These are phyloP conservation scores for Liposcelis brunnea DNA, from an alignment of 2,888 invertebrate species.

Conservation along the genomic window DNA sequence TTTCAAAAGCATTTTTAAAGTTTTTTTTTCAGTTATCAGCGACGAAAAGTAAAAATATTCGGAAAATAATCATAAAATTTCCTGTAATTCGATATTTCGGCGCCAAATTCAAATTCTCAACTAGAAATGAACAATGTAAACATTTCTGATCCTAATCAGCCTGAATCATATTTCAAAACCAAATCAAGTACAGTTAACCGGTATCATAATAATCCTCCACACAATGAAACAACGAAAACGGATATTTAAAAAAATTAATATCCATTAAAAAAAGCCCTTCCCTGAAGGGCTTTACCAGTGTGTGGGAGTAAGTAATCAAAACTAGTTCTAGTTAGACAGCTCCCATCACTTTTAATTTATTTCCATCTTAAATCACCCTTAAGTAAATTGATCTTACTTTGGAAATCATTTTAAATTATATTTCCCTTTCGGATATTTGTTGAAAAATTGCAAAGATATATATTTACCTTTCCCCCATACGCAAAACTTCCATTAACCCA, in stretches of 20 bases:
- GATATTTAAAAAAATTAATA: conserved; percentile 1
- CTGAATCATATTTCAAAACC: neutral
- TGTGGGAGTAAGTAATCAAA: neutral
- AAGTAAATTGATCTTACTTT: neutral
- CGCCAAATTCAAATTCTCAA: too few species aligned
- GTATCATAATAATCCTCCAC: neutral
- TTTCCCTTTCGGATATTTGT: neutral
- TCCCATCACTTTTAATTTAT: neutral
- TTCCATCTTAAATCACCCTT: neutral
- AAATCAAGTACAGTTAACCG: neutral
- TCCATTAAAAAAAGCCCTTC: neutral
- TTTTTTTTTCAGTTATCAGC: too few species aligned
- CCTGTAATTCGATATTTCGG: too few species aligned
- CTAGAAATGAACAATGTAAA: too few species aligned
- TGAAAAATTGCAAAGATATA: too few species aligned
- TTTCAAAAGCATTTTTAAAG: too few species aligned
- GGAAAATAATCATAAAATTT: too few species aligned
- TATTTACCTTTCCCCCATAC: too few species aligned
- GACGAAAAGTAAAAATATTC: too few species aligned
- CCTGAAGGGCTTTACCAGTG: neutral
- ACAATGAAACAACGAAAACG: neutral
- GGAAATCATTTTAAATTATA: neutral
- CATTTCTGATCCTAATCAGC: too few species aligned
- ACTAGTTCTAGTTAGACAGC: too few species aligned
- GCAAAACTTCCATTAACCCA: too few species aligned